Conservation (phyloP, 2,888 invertebrate genomes). For the Cryptus armator region DNA sequence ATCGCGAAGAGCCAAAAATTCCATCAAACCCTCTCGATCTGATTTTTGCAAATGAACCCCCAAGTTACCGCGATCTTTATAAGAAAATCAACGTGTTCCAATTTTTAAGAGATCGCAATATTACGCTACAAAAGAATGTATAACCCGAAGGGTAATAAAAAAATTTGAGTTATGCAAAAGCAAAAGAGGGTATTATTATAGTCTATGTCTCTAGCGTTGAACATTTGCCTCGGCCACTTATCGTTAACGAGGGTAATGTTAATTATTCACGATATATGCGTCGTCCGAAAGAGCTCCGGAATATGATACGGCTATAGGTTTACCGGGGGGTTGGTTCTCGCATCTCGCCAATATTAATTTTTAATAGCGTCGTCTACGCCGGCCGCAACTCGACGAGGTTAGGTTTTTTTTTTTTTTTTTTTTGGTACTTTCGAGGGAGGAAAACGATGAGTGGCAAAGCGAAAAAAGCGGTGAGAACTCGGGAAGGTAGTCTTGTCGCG, state of each 20-base stretch:
- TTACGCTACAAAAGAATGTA: background rate
- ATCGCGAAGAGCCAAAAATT: background rate
- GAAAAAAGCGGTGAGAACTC: constrained; percentile 14
- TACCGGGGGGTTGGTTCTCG: background rate
- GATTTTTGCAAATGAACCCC: background rate
- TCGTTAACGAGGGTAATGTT: constrained; percentile 60
- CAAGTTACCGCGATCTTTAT: too few relatives aligned
- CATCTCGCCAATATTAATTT: constrained; percentile 51
- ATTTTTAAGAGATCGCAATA: background rate
- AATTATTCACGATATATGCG: constrained; percentile 52
- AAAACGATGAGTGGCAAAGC: background rate
- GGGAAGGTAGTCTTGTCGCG: background rate
- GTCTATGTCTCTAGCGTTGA: constrained; percentile 26
- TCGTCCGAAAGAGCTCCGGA: constrained; percentile 37
- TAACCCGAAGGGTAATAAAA: background rate
- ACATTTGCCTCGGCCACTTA: constrained; percentile 51
- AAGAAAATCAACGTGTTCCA: background rate
- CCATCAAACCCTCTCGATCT: background rate
- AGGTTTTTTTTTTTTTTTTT: constrained; percentile 5
- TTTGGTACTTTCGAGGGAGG: background rate
- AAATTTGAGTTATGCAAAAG: background rate
- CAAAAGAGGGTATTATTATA: constrained; percentile 4
- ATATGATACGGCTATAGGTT: constrained; percentile 33
- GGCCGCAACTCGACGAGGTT: constrained; percentile 15
- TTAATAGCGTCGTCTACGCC: constrained; percentile 55